Evolutionary conservation across 1,140 invertebrate species (phyloP), one percentile per base, ranked within the genome.

Genomic region (Armadillidium nasatum): DNA sequence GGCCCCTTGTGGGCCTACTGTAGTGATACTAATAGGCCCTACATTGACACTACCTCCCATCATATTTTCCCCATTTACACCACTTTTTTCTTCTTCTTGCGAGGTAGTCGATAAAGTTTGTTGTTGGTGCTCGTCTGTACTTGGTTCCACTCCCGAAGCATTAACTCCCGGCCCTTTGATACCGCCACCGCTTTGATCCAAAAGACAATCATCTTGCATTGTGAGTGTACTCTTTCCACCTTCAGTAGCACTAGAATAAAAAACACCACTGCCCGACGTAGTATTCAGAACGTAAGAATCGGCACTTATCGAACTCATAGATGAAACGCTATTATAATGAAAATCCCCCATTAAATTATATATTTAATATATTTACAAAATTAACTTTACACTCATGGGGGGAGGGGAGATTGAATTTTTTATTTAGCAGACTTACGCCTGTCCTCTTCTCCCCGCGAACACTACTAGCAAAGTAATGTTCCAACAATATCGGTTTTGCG

Each of bases 1-100:
- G 45, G 77, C 72, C 44, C 77, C 77, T 54, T 75, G 44, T 50
- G 77, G 71, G 44, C 77, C 77, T n/a, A 50, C 46, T 10, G 46
- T 50, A 50, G 46, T 50, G 46, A 50, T 50, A 50, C 15, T 50
- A 50, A 50, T 50, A 9, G 46, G 46, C 9, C 46, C 46, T 15
- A 50, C 46, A 50, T 50, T 50, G 9, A 50, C 46, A 50, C 46
- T 50, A 15, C 46, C 46, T 15, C 46, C 46, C 15, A 50, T 50
- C 46, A 50, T 50, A 15, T 50, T 50, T 50, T 50, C 46, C 46
- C 46, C 46, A 50, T 50, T 50, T 50, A 50, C 46, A 9, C 46
- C 46, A 60, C 50, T 60, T 60, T 60, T 60, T 15, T 60, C 50
- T 60, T 60, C 50, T 60, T 60, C 50, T 60, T 60, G 50, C 50